A percentile compares a stretch with the other conserved stretches of the same genome.
These are phyloP conservation scores for Antigone vipio DNA, from an alignment of 2,113 vertebrate species.

Conservation along the genomic window DNA sequence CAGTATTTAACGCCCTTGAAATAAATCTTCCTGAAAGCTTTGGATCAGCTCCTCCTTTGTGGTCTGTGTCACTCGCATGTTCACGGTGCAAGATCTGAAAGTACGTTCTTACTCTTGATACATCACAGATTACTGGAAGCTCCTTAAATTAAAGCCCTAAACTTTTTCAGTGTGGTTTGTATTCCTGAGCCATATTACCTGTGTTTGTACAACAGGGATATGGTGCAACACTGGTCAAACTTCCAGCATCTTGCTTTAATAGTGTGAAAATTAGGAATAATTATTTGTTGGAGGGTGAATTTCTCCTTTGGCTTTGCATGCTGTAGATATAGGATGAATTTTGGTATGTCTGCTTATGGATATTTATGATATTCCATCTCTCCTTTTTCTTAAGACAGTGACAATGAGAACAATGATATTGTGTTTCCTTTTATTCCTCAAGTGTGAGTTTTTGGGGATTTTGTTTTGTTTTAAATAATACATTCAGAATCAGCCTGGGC, in stretches of 20 bases:
- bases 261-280: background rate
- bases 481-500: background rate
- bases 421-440: background rate
- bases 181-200: background rate
- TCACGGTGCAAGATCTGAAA: background rate
- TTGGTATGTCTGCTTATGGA: background rate
- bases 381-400: background rate
- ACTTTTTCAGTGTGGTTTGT: accelerated
- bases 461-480: background rate
- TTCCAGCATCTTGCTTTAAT: background rate
- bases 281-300: background rate
- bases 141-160: background rate
- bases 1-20: background rate
- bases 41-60: background rate
- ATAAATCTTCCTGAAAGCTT: background rate
- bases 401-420: background rate
- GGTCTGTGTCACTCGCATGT: background rate
- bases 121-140: background rate
- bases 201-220: background rate
- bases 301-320: background rate
- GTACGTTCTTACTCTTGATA: background rate
- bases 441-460: background rate
- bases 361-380: background rate
- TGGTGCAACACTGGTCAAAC: background rate
- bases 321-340: background rate